Base-by-base conservation (phyloP, 2,888 invertebrate genomes). In the Lasioglossum villosulum region DNA sequence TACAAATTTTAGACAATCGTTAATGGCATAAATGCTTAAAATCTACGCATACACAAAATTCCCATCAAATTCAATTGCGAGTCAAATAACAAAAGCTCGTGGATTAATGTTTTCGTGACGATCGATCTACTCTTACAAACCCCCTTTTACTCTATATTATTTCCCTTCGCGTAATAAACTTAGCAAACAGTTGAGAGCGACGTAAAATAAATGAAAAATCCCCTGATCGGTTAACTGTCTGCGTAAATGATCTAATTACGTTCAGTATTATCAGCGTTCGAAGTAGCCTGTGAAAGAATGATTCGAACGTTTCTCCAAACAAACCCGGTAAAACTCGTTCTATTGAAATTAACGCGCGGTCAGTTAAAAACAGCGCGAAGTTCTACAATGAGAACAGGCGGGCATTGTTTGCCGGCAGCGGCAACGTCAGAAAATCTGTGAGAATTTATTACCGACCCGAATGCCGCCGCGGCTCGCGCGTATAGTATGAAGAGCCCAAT, bases 401-500 rank as follows among this genome's bases (percentile, higher is more conserved):
- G 0, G 68, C 68, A 70, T 70, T 70, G 37, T 70, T 70, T 70
- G n/a, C 68, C 23, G 37, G 45, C 16, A 4, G 14, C 45, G 14
- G 16, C 14, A 45, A n/a, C 4, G 34, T 10, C 30, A 23, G 30
- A 45, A 63, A 75, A 66, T 66, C 37, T 23, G 37, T 16, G 5
- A 30, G 30, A 34, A 63, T 23, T 34, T 30, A n/a, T 42, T 45
- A 34, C 30, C 63, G 45, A 45, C 42, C 12, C 27, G 27, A 63
- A 30, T 23, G 27, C 14, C 12, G 16, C 4, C 66, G 27, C 2
- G 3, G 37, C 30, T 16, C 14, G 16, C 2, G 73, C 39, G 56
- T 78, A 52, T 52, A 48, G 56, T 78, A 52, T 52, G 59, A 71
- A 74, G 52, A 30, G 14, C 14, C 23, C 56, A 27, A 30, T 83